phyloP scores from a whole-genome alignment of 1,140 invertebrate species.

The Glossosoma conforme region DNA sequence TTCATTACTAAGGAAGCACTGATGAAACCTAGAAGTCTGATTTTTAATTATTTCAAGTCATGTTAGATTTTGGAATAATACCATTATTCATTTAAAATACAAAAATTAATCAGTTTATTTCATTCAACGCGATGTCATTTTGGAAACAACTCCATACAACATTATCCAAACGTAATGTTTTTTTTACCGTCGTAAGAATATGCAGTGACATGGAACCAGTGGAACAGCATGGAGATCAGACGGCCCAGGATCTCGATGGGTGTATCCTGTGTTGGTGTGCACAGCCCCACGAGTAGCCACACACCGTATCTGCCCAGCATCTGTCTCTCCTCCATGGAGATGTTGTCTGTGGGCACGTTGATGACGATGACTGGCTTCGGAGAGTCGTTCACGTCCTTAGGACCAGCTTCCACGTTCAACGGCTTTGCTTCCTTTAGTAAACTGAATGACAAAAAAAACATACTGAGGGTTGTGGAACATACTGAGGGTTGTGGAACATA shows the following conservation, averaged over 20 bases:
- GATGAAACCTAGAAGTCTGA: no score
- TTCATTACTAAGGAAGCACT: no score
- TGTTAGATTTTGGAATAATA: no score
- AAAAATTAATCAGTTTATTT: no score
- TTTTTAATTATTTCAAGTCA: no score
- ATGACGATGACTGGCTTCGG: slow-evolving; percentile 38
- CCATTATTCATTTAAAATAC: no score
- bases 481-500: no score
- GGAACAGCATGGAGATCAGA: slow-evolving; percentile 92
- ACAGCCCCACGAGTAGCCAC: slow-evolving; percentile 93
- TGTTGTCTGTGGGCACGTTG: slow-evolving; percentile 51
- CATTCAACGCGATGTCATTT: no score
- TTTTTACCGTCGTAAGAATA: slow-evolving; percentile 87
- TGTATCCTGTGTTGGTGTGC: slow-evolving; percentile 79
- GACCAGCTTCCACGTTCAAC: slow-evolving; percentile 58
- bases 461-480: no score
- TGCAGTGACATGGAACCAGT: slow-evolving; percentile 98
- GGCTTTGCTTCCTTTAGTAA: slow-evolving; percentile 77
- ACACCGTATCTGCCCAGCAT: slow-evolving; percentile 91
- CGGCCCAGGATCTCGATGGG: slow-evolving; percentile 84
- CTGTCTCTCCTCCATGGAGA: slow-evolving; percentile 74
- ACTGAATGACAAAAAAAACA: slow-evolving; percentile 46
- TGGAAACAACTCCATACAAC: no score
- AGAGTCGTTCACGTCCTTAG: slow-evolving; percentile 37
- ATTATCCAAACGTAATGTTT: slow-evolving; percentile 6